Base-by-base conservation (phyloP, 2,113 vertebrate genomes). In the Helogale parvula region DNA sequence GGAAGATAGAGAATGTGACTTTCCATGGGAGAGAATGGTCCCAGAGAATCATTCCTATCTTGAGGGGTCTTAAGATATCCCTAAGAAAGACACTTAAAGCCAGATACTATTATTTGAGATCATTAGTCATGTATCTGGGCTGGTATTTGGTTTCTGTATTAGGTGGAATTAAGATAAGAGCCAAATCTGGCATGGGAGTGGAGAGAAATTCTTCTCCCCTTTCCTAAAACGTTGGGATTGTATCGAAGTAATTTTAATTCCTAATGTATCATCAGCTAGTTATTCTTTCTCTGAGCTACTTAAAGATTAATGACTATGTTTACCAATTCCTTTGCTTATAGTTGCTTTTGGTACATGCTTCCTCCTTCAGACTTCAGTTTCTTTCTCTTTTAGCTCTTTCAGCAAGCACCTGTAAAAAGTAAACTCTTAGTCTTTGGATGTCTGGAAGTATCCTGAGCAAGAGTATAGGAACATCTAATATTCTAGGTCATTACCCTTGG, bases 161-260 rank as follows among this genome's bases (percentile, higher is more conserved):
- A 79, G 50, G 71, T 66, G 57, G 68, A 86, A 90, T 94, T 94
- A 83, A 93, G 77, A 60, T 14, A 77, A 94, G 52, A 85, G 41
- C 23, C 38, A 76, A 65, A 65, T 84, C 17, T 91, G 66, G 14
- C n/a, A 6, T 31, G 45, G 4, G 47, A 76, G 6, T 81, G 21
- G 68, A 92, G 74, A 60, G 7, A 38, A 82, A 41, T 81, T 86
- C 50, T 68, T 86, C 50, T 68, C 21, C 52, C 11, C 25, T 97
- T 66, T 77, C 12, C 85, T 93, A 82, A 86, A 93, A 82, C 68
- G 19, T 54, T 66, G 31, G 19, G 60, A 52, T 86, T 85, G 15
- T 69, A 50, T 88, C 50, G 82, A 82, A n/a, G 68, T 80, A 68
- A 81, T 38, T 16, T 94, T 77, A 88, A 83, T 94, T 76, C n/a